Conservation (phyloP, 1,140 invertebrate species). For the Harpegnathos saltator region DNA sequence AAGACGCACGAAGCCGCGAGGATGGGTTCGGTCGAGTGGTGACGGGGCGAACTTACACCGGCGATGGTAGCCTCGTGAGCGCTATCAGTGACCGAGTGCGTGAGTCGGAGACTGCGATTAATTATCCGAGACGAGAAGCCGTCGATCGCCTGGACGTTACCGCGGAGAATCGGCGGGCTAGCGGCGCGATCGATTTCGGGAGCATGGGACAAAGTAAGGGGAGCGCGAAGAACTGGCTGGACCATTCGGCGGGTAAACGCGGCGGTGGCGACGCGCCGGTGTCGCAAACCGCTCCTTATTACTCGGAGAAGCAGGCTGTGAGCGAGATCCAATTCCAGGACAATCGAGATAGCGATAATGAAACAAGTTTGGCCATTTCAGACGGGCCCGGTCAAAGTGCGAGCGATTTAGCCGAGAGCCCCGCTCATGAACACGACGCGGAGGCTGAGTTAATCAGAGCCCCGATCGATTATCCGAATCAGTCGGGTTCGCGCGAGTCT, state of each 20-base stretch:
- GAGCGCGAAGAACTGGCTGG: not conserved
- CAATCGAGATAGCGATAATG: conserved; percentile 11
- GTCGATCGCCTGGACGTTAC: not conserved
- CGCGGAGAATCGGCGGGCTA: not conserved
- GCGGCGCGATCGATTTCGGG: not conserved
- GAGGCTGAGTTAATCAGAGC: conserved; percentile 12
- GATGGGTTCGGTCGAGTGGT: not conserved
- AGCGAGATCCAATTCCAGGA: conserved; percentile 25
- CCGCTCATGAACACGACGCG: conserved; percentile 3
- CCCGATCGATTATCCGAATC: conserved; percentile 21
- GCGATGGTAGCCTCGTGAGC: not conserved
- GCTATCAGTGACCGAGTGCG: not conserved
- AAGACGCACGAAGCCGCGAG: not conserved
- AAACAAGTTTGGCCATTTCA: conserved; percentile 20
- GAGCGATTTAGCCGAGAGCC: conserved; percentile 1
- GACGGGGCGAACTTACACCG: not conserved
- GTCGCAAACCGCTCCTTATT: not conserved
- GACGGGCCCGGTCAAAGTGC: conserved; percentile 6
- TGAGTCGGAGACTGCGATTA: not conserved
- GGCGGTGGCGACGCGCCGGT: not conserved
- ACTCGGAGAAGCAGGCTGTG: not conserved
- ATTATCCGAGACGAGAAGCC: conserved; percentile 1
- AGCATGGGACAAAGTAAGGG: conserved; percentile 17
- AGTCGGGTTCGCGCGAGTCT: conserved; percentile 5
- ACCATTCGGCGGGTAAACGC: not conserved